Base-by-base conservation (phyloP, 2,888 invertebrate species). In the Vannuccia rotundouncinata region DNA sequence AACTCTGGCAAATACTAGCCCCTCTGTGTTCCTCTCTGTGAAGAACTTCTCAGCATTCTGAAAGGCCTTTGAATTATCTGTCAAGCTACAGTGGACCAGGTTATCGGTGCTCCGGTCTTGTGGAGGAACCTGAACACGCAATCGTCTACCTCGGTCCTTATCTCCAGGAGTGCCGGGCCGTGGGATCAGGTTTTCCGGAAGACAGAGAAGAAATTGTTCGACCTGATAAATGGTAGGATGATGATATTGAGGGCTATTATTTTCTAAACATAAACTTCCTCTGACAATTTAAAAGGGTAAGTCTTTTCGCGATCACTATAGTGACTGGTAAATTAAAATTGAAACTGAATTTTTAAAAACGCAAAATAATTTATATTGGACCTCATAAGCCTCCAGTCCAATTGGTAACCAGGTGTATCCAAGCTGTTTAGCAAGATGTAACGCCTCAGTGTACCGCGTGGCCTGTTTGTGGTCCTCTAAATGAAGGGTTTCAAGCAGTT, bases 341-440 rank as follows among this genome's bases (percentile, higher is more conserved):
- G n/a, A n/a, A n/a, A n/a, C n/a, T n/a, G n/a, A n/a, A n/a, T n/a
- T n/a, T n/a, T n/a, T n/a, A n/a, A n/a, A n/a, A n/a, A n/a, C n/a
- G n/a, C n/a, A n/a, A n/a, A n/a, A n/a, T n/a, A n/a, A n/a, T n/a
- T n/a, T n/a, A n/a, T n/a, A n/a, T n/a, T n/a, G n/a, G n/a, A 77
- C 77, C 27, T 77, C 77, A 1, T 30, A 77, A 25, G 77, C 77
- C 22, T 77, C 31, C n/a, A 77, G 28, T 17, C 77, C 77, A 45
- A 77, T 77, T n/a, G 77, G 77, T 25, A 77, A n/a, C 77, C 77
- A 77, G 13, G 31, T 77, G 5, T 31, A 45, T 5, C 77, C 77
- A 45, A 31, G 45, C 27, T 77, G 30, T 25, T 45, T 31, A n/a
- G 77, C 77, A 29, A 77, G 30, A 27, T 77, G 30, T 17, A 77